Base-by-base conservation (phyloP, 2,888 invertebrate species). In the Tipula helvola region DNA sequence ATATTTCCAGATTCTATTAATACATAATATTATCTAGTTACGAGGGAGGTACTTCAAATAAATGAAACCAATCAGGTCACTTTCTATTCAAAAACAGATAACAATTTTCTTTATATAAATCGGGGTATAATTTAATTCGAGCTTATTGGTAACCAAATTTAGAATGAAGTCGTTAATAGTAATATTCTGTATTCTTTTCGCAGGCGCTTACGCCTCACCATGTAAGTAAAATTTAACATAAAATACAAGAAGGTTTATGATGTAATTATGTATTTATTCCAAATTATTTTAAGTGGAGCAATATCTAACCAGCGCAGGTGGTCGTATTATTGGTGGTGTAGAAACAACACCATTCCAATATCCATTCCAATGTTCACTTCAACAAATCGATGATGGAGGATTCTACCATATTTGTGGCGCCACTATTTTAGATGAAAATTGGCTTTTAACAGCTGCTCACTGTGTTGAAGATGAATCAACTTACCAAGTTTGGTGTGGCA, bases 291-390 rank as follows among this genome's bases (percentile, higher is more conserved):
- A 28, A 28, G 28, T 84, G 44, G 12, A 3, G 3, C 71, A 71
- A 71, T 28, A 12, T 10, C 12, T 71, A 4, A 8, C 71, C 2
- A 71, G 28, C 10, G 71, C 28, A 8, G 39, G 16, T 3, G 84
- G 84, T 41, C 36, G 84, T 2, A 84, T 84, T 7, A 84, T 84
- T 39, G 84, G 84, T 5, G 84, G 84, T 2, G 39, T 39, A 5
- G 41, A 36, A 84, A 84, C 84, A 1, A n/a, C n/a, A 7, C 84
- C 84, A 16, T 39, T 16, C 39, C n/a, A 36, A 39, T 84, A 84
- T 16, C 84, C 84, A 84, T 84, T 84, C 41, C 84, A 84, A n/a
- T 84, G 84, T 18, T 84, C 84, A 84, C 13, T 84, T 39, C 84
- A n/a, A n/a, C n/a, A n/a, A n/a, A n/a, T n/a, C n/a, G n/a, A 39